Percentiles rank a stretch among this genome's conserved stretches.
Conservation (phyloP, 2,888 invertebrate genomes). For the Lycaena phlaeas region DNA sequence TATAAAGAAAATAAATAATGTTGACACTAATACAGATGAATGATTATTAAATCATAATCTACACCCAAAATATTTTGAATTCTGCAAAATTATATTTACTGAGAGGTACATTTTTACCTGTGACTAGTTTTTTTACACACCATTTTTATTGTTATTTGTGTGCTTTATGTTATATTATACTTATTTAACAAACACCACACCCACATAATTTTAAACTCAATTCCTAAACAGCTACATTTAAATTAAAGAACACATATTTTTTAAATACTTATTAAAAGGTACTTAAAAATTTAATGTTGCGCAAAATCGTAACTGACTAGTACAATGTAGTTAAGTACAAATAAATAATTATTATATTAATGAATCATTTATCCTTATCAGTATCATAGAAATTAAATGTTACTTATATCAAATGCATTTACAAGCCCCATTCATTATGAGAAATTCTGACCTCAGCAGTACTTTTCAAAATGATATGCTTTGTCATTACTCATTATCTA, state of each 20-base stretch:
- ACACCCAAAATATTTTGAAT: slow-evolving; percentile 22
- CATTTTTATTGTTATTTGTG: slow-evolving; percentile 43
- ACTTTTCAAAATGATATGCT: slow-evolving; percentile 54
- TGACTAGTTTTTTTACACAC: slow-evolving; percentile 67
- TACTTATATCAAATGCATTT: slow-evolving; percentile 57
- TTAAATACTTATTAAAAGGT: slow-evolving; percentile 53
- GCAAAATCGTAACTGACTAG: slow-evolving; percentile 73
- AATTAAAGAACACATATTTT: slow-evolving; percentile 65
- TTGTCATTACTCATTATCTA: slow-evolving; percentile 40
- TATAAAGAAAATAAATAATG: slow-evolving; percentile 5
- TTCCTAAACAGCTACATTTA: slow-evolving; percentile 57
- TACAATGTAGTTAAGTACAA: slow-evolving; percentile 72
- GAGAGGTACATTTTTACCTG: slow-evolving; percentile 51
- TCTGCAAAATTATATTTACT: slow-evolving; percentile 17
- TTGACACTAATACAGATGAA: background rate
- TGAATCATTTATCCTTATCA: slow-evolving; percentile 65
- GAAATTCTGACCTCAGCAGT: slow-evolving; percentile 42
- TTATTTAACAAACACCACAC: slow-evolving; percentile 69
- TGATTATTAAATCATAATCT: slow-evolving; percentile 10
- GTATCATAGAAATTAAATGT: slow-evolving; percentile 44
- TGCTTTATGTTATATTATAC: slow-evolving; percentile 33
- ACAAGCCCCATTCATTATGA: slow-evolving; percentile 43
- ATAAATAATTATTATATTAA: slow-evolving; percentile 67
- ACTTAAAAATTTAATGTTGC: slow-evolving; percentile 68
- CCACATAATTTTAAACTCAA: slow-evolving; percentile 67